Base-by-base conservation (phyloP, 2,797 vertebrate genomes). In the Sciaenops ocellatus region DNA sequence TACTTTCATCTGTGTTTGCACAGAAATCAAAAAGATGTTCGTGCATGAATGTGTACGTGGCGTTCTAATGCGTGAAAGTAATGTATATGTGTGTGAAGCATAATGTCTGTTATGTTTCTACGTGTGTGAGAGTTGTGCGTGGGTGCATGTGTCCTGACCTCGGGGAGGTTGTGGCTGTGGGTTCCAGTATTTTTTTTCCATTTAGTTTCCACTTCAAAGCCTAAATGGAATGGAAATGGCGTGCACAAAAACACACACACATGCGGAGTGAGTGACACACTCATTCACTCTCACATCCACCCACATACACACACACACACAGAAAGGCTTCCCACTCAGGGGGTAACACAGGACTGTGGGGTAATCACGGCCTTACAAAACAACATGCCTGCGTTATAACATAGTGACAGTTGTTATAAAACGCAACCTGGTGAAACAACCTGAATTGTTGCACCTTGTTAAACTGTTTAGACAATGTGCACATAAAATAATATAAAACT, bases 171-270 rank as follows among this genome's bases (percentile, higher is more conserved):
- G 66, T 76, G 69, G 65, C 76, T 72, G 56, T 84, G 70, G 82
- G 77, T 76, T 79, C 62, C 65, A 89, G 77, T 76, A 83, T 92
- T 91, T 87, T 57, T 57, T 83, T 86, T 78, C 61, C 69, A 65
- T 87, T 90, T 90, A 79, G 70, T 83, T 91, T 93, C 90, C 86
- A 92, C 89, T 91, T 91, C 91, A 93, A 83, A 89, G 87, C 74
- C 77, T 86, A 72, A 72, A 91, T 78, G 85, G 87, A 38, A 38
- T 38, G 8, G 86, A 89, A 82, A 87, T 81, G 56, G 17, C 1
- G 3, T 5, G 6, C 56, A 22, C 76, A 48, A 63, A 59, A 60
- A 66, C 66, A 75, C 61, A 69, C 66, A 51, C 75, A 59, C 60
- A 57, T 48, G 44, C 72, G 63, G 47, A 34, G 71, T 17, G 60